Evolutionary conservation across 2,888 invertebrate genomes (phyloP).

Genomic region (Volucella inflata): DNA sequence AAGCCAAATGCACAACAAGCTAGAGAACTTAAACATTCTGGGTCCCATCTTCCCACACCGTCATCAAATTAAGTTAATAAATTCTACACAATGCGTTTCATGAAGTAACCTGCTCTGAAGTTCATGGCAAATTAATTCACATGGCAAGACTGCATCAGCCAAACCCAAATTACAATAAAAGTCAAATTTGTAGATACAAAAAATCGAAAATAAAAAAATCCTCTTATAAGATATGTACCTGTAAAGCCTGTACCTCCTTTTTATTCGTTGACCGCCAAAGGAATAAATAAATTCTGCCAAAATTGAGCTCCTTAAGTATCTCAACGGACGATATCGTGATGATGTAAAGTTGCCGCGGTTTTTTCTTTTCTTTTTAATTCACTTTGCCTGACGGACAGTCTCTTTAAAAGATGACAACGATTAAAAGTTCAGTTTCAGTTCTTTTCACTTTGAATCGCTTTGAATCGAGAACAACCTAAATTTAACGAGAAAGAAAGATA

Average conservation of each 20-base stretch:
- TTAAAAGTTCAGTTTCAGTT: constrained; percentile 64
- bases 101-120: too few species aligned
- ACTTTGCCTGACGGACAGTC: constrained; percentile 12
- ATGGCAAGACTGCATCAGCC: too few species aligned
- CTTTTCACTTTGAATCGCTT: constrained; percentile 33
- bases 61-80: too few species aligned
- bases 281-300: constrained; percentile 50
- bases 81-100: too few species aligned
- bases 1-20: too few species aligned
- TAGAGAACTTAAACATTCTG: too few species aligned
- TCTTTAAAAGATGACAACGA: constrained; percentile 60
- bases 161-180: constrained; percentile 20
- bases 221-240: not conserved
- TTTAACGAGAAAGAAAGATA: constrained; percentile 49
- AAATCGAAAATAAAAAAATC: not conserved
- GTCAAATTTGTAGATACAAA: constrained; percentile 31
- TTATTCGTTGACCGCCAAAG: constrained; percentile 36
- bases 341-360: constrained; percentile 17
- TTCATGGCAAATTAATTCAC: too few species aligned
- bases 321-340: constrained; percentile 14
- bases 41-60: too few species aligned
- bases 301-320: constrained; percentile 48
- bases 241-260: constrained; percentile 40
- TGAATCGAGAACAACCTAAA: constrained; percentile 68
- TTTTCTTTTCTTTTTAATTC: constrained; percentile 19